Evolutionary conservation across 2,888 invertebrate species (phyloP).

Genomic region (Dyspetes luteomarginatus): DNA sequence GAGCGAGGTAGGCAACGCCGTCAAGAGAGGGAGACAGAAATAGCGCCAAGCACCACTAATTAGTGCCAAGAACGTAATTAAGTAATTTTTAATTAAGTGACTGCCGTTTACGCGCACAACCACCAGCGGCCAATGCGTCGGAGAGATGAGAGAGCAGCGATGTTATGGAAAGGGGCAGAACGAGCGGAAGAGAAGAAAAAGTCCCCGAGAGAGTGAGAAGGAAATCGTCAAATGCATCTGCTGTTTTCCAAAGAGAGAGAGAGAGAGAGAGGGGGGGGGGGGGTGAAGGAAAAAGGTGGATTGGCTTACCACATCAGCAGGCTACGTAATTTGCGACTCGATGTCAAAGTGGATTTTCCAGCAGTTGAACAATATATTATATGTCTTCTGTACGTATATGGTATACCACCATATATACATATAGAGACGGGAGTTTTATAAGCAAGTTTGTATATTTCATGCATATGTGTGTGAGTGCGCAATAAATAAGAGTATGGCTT

Average conservation of each 20-base stretch:
- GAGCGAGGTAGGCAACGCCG: constrained; percentile 64
- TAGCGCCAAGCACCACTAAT: constrained; percentile 84
- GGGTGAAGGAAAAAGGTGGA: constrained; percentile 31
- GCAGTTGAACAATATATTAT: constrained; percentile 51
- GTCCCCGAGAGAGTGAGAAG: constrained; percentile 29
- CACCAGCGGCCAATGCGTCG: constrained; percentile 66
- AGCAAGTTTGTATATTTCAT: not conserved
- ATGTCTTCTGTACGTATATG: not conserved
- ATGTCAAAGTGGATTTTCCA: constrained; percentile 65
- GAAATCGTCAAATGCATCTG: constrained; percentile 36
- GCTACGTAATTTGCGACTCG: constrained; percentile 64
- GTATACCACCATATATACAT: not conserved
- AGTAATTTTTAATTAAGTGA: constrained; percentile 88
- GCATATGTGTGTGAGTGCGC: not conserved
- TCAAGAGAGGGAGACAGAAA: constrained; percentile 73
- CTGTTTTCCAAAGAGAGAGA: not conserved
- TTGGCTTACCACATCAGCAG: constrained; percentile 64
- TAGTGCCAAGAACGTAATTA: constrained; percentile 88
- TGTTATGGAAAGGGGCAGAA: constrained; percentile 56
- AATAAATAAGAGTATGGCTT: not conserved
- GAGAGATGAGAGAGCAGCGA: constrained; percentile 26
- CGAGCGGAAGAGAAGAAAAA: constrained; percentile 45
- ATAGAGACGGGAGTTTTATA: not conserved
- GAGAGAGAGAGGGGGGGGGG: constrained; percentile 8
- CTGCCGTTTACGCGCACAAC: constrained; percentile 82